Evolutionary conservation across 2,797 vertebrate species (phyloP).

Genomic region (Pipistrellus pipistrellus): DNA sequence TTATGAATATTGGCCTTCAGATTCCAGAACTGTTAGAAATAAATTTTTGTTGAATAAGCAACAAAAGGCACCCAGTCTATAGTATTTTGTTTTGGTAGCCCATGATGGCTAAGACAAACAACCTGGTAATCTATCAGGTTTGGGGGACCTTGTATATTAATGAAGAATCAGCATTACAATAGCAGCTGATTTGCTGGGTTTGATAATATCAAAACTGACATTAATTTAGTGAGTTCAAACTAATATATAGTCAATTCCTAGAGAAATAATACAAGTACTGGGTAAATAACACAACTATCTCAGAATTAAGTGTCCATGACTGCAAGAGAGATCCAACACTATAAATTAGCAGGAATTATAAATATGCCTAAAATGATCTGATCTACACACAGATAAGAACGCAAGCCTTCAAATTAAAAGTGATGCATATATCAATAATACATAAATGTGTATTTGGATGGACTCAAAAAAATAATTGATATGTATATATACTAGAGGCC

Average conservation of each 20-base stretch:
- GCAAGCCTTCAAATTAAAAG: constrained; percentile 1
- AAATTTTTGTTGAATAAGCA: background rate
- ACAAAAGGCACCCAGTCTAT: background rate
- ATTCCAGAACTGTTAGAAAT: background rate
- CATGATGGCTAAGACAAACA: background rate
- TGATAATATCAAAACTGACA: background rate
- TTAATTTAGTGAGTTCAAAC: constrained; percentile 24
- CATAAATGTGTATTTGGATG: constrained; percentile 3
- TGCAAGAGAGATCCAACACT: background rate
- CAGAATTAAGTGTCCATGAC: background rate
- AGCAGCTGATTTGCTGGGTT: background rate
- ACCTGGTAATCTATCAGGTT: background rate
- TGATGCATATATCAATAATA: background rate
- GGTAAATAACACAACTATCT: background rate
- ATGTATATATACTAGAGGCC: background rate
- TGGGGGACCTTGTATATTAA: background rate
- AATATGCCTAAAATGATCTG: background rate
- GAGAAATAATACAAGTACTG: background rate
- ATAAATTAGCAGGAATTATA: background rate
- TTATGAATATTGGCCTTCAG: background rate
- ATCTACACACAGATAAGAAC: background rate
- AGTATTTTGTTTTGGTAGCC: background rate
- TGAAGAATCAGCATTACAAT: background rate
- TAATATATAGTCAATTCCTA: background rate
- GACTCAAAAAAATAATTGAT: background rate